phyloP scores from a whole-genome alignment of 2,888 invertebrate species.

The Caenorhabditis panamensis region DNA sequence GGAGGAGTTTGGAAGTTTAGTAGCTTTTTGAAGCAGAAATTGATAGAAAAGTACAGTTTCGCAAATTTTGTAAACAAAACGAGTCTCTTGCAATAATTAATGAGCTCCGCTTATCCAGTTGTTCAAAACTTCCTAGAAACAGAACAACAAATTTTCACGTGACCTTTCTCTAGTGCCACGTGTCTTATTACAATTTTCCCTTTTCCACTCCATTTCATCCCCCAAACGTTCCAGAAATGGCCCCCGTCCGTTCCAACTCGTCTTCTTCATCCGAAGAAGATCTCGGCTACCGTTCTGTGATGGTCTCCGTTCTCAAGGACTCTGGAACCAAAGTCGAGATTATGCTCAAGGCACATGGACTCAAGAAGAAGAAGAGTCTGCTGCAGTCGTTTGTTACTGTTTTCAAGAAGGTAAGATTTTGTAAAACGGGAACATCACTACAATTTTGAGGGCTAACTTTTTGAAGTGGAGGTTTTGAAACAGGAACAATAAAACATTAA shows the following conservation, averaged over 20 bases:
- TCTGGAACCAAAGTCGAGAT: conserved; percentile 77
- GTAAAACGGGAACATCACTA: background rate
- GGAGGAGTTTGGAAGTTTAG: background rate
- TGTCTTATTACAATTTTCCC: background rate
- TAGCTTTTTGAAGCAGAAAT: too few relatives aligned
- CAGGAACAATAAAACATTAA: too few relatives aligned
- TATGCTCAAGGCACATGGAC: conserved; percentile 78
- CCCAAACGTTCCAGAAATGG: conserved; percentile 56
- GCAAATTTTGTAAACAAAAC: too few relatives aligned
- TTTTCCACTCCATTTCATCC: background rate
- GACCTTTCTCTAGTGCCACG: background rate
- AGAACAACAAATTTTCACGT: too few relatives aligned
- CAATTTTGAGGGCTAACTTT: background rate
- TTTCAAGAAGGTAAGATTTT: conserved; percentile 74
- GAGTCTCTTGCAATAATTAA: too few relatives aligned
- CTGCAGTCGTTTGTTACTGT: conserved; percentile 70
- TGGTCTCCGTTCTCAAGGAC: conserved; percentile 75
- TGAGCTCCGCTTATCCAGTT: too few relatives aligned
- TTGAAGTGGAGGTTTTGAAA: too few relatives aligned
- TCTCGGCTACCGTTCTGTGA: conserved; percentile 53
- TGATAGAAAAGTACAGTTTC: too few relatives aligned
- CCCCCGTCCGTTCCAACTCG: conserved; percentile 44
- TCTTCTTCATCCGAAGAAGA: conserved; percentile 59
- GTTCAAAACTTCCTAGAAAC: too few relatives aligned
- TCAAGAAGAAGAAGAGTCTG: conserved; percentile 74